phyloP scores from a whole-genome alignment of 1,140 invertebrate genomes.

The Zaprionus kolodkinae region DNA sequence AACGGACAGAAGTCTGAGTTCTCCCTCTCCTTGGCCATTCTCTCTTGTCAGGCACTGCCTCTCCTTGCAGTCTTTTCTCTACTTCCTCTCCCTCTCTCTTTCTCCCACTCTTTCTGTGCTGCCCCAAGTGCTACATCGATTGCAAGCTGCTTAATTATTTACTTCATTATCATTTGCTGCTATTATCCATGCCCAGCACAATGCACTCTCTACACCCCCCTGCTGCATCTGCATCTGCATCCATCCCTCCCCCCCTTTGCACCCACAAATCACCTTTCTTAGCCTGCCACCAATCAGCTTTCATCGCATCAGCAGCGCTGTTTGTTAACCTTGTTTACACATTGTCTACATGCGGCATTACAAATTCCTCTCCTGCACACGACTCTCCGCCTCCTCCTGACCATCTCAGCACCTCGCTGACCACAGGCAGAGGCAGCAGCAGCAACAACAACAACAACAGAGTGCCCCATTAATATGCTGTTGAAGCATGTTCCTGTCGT shows the following conservation, averaged over 20 bases:
- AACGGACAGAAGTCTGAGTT: not conserved
- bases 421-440: slow-evolving; percentile 17
- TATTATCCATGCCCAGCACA: slow-evolving; percentile 12
- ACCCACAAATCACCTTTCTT: slow-evolving; percentile 21
- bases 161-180: slow-evolving; percentile 28
- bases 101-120: not conserved
- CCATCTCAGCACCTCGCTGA: slow-evolving; percentile 16
- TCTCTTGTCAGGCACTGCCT: not conserved
- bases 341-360: slow-evolving; percentile 62
- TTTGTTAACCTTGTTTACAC: slow-evolving; percentile 75
- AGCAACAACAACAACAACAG: slow-evolving; percentile 19
- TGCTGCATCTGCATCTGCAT: not conserved
- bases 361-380: slow-evolving; percentile 7
- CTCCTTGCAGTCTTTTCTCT: not conserved
- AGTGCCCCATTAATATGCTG: slow-evolving; percentile 62
- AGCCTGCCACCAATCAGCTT: slow-evolving; percentile 26
- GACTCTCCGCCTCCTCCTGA: not conserved
- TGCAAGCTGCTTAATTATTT: slow-evolving; percentile 19
- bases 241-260: not conserved
- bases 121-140: not conserved
- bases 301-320: slow-evolving; percentile 25
- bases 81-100: not conserved
- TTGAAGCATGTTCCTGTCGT: slow-evolving; percentile 57
- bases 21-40: not conserved
- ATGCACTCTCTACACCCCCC: not conserved